Evolutionary conservation across 1,140 invertebrate species (phyloP), one percentile per base, ranked within the genome.

Genomic region (Potamilus streckersoni): DNA sequence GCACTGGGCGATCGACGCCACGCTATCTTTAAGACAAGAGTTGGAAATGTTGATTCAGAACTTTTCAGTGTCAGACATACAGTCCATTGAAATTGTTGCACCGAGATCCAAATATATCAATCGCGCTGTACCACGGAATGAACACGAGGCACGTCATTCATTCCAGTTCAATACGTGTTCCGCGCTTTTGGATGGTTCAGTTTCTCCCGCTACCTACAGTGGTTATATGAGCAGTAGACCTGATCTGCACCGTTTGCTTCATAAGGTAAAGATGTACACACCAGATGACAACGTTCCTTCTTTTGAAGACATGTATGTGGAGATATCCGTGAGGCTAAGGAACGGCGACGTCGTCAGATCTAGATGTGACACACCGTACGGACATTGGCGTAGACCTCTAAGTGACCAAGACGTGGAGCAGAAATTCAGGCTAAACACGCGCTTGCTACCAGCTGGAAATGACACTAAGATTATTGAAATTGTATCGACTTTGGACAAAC

Each of bases 1-100:
- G 84, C 85, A 86, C 65, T 86, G 85, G 85, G 83, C 83, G 15
- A 85, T 86, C 14, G 85, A 86, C 59, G 84, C 85, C 27, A 78
- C 84, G 15, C 23, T 83, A 57, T 71, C 70, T 2, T 71, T 74
- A 2, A 27, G 82, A n/a, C 55, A 79, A 15, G 66, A 79, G 27
- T 71, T 84, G 2, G 15, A 56, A 19, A 66, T 67, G 15, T 49
- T 23, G 1, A 58, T 27, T 14, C 70, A 67, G 4, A 68, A 31
- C 19, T 58, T 20, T 3, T 55, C 80, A 27, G 49, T 31, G 15
- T 60, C 65, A 19, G 69, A 80, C n/a, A 67, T 86, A 15, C 72
- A 73, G 71, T 27, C 57, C 12, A 66, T 86, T 2, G 55, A 76
- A 55, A 82, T 86, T 27, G 73, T 72, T 69, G 84, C 80, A 13